phyloP scores from a whole-genome alignment of 2,797 vertebrate genomes.

The Leptodactylus fallax region DNA sequence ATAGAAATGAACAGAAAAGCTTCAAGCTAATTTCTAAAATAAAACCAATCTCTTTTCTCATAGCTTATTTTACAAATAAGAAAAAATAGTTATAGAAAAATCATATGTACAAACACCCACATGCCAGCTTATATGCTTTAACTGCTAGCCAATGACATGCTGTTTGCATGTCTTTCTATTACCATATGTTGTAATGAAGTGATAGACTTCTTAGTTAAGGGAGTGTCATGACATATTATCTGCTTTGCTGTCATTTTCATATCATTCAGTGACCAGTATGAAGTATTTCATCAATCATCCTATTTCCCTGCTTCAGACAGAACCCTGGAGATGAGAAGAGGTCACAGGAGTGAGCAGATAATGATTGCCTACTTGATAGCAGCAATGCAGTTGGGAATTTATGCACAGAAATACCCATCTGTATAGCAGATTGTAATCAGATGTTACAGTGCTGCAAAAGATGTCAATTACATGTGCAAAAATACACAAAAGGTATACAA shows the following conservation, averaged over 20 bases:
- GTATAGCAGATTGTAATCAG: neutral
- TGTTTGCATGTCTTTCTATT: neutral
- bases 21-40: constrained; percentile 8
- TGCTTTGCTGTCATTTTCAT: constrained; percentile 25
- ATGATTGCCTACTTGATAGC: constrained; percentile 18
- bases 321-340: constrained; percentile 31
- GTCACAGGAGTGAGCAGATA: constrained; percentile 19
- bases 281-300: constrained; percentile 23
- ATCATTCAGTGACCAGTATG: constrained; percentile 17
- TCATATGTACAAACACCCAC: neutral
- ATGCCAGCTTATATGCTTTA: neutral
- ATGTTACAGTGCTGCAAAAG: neutral
- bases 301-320: neutral
- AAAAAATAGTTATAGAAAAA: neutral
- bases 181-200: constrained; percentile 1
- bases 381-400: neutral
- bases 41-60: constrained; percentile 1
- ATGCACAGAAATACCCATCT: neutral
- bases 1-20: constrained; percentile 32
- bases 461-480: neutral
- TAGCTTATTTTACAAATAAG: neutral
- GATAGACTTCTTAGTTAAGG: neutral
- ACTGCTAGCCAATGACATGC: neutral
- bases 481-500: too few species aligned
- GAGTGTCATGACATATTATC: constrained; percentile 19